Percentiles rank a stretch among this genome's conserved stretches.
Conservation (phyloP, 2,797 vertebrate species). For the Gymnoscopelus braueri region DNA sequence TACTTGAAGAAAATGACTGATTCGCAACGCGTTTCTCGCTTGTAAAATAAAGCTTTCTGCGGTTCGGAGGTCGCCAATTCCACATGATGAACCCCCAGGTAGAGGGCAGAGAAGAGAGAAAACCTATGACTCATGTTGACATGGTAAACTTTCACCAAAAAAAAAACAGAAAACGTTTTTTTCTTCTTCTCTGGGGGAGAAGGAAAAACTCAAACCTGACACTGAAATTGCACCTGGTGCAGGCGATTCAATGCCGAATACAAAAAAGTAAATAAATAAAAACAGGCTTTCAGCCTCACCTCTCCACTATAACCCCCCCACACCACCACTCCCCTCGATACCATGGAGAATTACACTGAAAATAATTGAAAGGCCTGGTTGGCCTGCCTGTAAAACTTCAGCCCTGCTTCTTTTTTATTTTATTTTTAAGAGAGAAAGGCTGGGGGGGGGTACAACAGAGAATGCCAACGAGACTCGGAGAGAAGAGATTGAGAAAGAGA, state of each 20-base stretch:
- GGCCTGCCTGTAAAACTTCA: constrained; percentile 44
- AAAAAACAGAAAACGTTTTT: not conserved
- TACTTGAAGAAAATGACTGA: too few species aligned
- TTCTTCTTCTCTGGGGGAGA: constrained; percentile 21
- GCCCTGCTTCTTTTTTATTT: constrained; percentile 40
- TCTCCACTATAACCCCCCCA: constrained; percentile 16
- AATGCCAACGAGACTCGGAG: constrained; percentile 10
- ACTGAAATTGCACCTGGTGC: constrained; percentile 52
- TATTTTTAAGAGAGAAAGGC: constrained; percentile 7
- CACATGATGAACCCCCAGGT: constrained; percentile 24
- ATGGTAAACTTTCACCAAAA: constrained; percentile 28
- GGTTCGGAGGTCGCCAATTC: constrained; percentile 52
- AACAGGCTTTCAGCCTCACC: not conserved
- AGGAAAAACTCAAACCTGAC: constrained; percentile 42
- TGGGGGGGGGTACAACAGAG: not conserved
- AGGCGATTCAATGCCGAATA: not conserved
- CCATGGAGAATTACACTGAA: constrained; percentile 56
- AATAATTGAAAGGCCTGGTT: constrained; percentile 64
- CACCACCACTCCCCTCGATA: constrained; percentile 41
- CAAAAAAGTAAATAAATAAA: not conserved
- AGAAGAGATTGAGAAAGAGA: constrained; percentile 37
- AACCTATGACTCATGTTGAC: constrained; percentile 28
- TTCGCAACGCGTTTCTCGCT: too few species aligned
- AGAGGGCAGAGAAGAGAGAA: not conserved
- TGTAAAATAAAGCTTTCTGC: constrained; percentile 33